Conservation (phyloP, 2,797 vertebrate species). For the Botia almorhae region DNA sequence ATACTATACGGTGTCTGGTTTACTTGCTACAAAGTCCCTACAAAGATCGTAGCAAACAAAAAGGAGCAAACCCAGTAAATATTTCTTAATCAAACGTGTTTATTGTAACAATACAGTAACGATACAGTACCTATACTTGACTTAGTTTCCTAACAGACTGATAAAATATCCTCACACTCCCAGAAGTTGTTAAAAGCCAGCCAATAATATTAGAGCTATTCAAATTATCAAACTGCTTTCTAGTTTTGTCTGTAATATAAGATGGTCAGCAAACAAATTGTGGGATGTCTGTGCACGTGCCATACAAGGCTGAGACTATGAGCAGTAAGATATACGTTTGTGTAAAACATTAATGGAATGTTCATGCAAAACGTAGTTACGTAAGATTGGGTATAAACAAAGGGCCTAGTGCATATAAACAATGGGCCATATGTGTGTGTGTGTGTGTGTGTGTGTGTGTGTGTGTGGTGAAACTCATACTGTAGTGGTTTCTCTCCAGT, state of each 20-base stretch:
- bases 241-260: not conserved
- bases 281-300: not conserved
- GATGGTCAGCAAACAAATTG: not conserved
- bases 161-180: too few species aligned
- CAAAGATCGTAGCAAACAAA: too few species aligned
- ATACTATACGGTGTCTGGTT: too few species aligned
- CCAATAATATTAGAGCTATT: too few species aligned
- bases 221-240: not conserved
- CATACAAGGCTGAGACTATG: not conserved
- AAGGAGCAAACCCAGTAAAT: too few species aligned
- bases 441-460: constrained; percentile 27
- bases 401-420: constrained; percentile 8
- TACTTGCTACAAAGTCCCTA: too few species aligned
- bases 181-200: too few species aligned
- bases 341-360: not conserved
- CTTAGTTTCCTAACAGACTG: too few species aligned
- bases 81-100: too few species aligned
- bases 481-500: constrained; percentile 85
- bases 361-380: not conserved
- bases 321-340: not conserved
- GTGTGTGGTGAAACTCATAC: constrained; percentile 66
- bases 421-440: constrained; percentile 27
- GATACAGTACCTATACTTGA: too few species aligned
- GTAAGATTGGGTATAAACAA: not conserved
- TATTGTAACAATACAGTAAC: too few species aligned